Evolutionary conservation across 2,113 vertebrate genomes (phyloP).

Genomic region (Haemorhous mexicanus): DNA sequence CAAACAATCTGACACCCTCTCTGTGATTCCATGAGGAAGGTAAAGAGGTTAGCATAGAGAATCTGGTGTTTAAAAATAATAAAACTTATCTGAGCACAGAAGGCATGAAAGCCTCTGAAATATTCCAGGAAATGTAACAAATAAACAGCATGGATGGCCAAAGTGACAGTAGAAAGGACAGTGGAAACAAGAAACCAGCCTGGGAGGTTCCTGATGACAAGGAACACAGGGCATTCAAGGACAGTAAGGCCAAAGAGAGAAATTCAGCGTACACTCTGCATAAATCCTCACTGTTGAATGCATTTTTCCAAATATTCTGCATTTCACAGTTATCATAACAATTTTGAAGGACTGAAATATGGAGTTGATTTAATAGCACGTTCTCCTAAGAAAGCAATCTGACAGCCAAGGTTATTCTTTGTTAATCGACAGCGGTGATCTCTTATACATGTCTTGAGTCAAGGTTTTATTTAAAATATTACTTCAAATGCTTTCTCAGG

Average conservation of each 20-base stretch:
- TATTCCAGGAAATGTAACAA: neutral
- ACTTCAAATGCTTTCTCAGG: neutral
- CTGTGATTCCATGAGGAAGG: neutral
- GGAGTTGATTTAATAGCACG: neutral
- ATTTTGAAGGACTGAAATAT: neutral
- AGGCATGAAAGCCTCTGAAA: neutral
- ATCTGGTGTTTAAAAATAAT: neutral
- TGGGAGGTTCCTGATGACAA: neutral
- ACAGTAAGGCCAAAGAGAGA: neutral
- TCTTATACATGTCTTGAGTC: neutral
- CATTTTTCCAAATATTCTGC: neutral
- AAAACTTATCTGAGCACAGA: neutral
- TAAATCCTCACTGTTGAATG: neutral
- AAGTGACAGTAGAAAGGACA: neutral
- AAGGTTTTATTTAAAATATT: neutral
- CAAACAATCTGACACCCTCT: neutral
- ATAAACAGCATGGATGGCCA: neutral
- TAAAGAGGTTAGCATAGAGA: neutral
- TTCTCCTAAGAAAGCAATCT: neutral
- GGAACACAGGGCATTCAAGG: neutral
- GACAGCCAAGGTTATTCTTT: neutral
- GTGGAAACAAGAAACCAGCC: neutral
- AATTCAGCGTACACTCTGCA: neutral
- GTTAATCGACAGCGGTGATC: fast-evolving
- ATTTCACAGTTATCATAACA: neutral